Conservation (phyloP, 2,113 vertebrate species). For the Corvus moneduloides region DNA sequence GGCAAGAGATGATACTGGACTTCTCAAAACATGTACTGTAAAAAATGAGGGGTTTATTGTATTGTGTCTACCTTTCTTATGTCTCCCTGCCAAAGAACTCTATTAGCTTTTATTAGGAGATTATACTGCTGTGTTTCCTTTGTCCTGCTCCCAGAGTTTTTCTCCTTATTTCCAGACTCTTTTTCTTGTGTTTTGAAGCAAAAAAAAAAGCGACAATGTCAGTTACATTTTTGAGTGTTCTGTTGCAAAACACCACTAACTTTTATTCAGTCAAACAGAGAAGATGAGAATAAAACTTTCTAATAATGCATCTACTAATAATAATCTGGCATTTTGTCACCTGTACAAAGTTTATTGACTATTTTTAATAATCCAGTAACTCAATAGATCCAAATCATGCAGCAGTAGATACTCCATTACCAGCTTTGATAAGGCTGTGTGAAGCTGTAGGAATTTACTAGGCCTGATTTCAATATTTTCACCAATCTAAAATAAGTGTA, state of each 20-base stretch:
- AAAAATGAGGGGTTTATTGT: neutral
- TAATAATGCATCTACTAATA: neutral
- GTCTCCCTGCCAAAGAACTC: neutral
- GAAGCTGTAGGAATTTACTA: neutral
- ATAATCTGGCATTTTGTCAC: neutral
- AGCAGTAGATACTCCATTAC: neutral
- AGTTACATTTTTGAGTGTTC: neutral
- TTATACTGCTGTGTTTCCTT: neutral
- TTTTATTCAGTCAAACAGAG: neutral
- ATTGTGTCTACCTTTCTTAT: neutral
- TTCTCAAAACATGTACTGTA: neutral
- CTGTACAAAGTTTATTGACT: neutral
- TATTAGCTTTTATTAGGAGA: neutral
- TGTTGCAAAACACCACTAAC: neutral
- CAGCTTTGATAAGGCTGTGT: neutral
- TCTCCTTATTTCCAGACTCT: neutral
- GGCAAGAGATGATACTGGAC: no score
- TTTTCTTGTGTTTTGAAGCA: neutral
- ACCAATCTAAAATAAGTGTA: neutral
- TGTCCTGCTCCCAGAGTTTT: neutral
- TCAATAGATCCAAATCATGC: neutral
- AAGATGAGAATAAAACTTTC: neutral
- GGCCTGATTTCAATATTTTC: neutral
- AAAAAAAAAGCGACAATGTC: neutral
- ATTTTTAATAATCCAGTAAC: neutral